These are phyloP conservation scores for Brenthis ino DNA, from an alignment of 2,888 invertebrate species.

Conservation along the genomic window DNA sequence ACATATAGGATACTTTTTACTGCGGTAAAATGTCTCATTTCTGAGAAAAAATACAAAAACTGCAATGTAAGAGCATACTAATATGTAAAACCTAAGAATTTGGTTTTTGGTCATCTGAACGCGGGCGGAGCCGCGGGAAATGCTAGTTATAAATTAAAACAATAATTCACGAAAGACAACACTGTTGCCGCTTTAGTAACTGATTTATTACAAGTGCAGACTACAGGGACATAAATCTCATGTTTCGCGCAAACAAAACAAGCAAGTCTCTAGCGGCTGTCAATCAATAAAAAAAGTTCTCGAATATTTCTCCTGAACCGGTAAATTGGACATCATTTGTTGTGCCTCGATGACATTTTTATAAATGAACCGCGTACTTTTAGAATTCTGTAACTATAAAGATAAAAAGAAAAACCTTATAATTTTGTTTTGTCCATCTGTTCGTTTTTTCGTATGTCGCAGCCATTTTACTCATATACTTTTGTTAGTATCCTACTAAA, in stretches of 20 bases:
- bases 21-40: no score
- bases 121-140: no score
- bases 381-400: not conserved
- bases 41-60: no score
- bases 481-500: no score
- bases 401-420: no score
- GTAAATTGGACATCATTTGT: slow-evolving; percentile 24
- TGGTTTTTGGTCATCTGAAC: no score
- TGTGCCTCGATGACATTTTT: slow-evolving; percentile 22
- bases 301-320: slow-evolving; percentile 26
- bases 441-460: no score
- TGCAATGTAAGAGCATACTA: no score
- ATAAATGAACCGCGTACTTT: slow-evolving; percentile 18
- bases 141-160: slow-evolving; percentile 13
- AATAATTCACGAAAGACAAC: slow-evolving; percentile 24
- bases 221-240: slow-evolving; percentile 24
- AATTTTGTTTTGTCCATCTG: no score
- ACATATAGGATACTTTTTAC: no score
- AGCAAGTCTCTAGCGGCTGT: slow-evolving; percentile 17
- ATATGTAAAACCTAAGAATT: no score
- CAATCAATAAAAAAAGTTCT: slow-evolving; percentile 25
- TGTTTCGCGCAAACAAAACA: slow-evolving; percentile 24
- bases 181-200: slow-evolving; percentile 21
- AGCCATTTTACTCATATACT: no score
- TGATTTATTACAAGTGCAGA: slow-evolving; percentile 24